These are phyloP conservation scores for Lamprologus callipterus DNA, from an alignment of 2,113 vertebrate genomes.

Conservation along the genomic window DNA sequence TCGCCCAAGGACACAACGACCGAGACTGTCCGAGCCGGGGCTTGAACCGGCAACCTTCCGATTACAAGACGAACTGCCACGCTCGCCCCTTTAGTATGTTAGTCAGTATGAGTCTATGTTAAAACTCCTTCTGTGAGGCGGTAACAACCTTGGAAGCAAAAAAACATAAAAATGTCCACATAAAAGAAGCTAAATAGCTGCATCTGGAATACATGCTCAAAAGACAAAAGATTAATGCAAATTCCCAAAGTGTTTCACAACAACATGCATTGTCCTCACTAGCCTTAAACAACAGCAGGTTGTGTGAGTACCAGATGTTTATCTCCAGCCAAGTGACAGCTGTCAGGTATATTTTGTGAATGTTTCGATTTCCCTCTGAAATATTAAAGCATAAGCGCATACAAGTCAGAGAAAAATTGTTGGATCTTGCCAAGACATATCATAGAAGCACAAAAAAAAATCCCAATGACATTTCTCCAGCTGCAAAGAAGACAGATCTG, in stretches of 20 bases:
- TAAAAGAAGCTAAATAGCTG: background rate
- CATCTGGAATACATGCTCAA: background rate
- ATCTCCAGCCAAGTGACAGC: conserved; percentile 27
- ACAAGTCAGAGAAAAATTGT: conserved; percentile 18
- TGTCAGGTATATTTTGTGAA: conserved; percentile 37
- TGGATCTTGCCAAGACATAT: conserved; percentile 10
- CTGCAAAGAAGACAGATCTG: conserved; percentile 23
- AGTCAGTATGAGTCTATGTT: background rate
- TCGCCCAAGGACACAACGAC: accelerated
- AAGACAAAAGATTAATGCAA: background rate
- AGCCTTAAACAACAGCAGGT: conserved; percentile 11
- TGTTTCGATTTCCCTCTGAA: conserved; percentile 22
- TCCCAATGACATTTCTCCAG: conserved; percentile 21
- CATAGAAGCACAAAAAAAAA: background rate
- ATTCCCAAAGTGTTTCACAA: background rate
- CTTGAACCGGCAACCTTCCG: background rate
- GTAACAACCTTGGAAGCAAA: background rate
- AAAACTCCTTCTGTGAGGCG: background rate
- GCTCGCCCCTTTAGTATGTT: background rate
- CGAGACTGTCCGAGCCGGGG: accelerated
- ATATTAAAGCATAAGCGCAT: conserved; percentile 17
- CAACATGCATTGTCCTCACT: background rate
- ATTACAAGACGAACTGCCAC: background rate
- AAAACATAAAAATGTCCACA: background rate
- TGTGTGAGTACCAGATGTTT: conserved; percentile 18